Conservation (phyloP, 2,888 invertebrate genomes). For the Eupithecia tripunctaria region DNA sequence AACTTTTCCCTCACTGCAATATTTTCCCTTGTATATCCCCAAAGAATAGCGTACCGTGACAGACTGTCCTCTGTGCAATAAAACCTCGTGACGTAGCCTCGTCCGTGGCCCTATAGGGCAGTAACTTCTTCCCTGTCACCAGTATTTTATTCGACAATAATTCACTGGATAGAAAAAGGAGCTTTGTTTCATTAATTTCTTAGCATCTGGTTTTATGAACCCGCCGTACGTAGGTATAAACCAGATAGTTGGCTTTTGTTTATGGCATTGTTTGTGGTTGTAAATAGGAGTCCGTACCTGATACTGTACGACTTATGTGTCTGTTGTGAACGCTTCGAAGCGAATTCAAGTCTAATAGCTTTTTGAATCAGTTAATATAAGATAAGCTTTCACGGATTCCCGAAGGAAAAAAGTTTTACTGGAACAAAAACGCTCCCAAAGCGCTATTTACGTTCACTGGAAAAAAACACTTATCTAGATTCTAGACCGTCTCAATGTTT, state of each 20-base stretch:
- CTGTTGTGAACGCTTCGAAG: slow-evolving; percentile 12
- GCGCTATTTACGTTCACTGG: slow-evolving; percentile 19
- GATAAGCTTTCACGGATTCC: slow-evolving; percentile 7
- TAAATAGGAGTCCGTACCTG: slow-evolving; percentile 16
- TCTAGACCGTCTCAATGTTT: not conserved
- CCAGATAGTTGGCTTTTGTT: slow-evolving; percentile 32
- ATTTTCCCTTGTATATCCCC: slow-evolving; percentile 63
- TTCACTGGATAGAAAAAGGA: slow-evolving; percentile 60
- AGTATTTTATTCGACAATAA: slow-evolving; percentile 75
- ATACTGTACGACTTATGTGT: slow-evolving; percentile 14
- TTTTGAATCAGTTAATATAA: slow-evolving; percentile 13
- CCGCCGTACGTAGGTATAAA: slow-evolving; percentile 35
- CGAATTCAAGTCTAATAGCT: slow-evolving; percentile 6
- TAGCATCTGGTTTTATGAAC: slow-evolving; percentile 53
- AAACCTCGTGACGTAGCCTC: slow-evolving; percentile 68
- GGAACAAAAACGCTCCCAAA: slow-evolving; percentile 12
- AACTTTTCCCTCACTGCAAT: slow-evolving; percentile 55
- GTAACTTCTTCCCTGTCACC: slow-evolving; percentile 75
- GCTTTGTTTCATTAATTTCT: slow-evolving; percentile 71
- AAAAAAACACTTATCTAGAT: too few species aligned
- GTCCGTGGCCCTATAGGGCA: slow-evolving; percentile 67
- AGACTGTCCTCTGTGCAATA: slow-evolving; percentile 70
- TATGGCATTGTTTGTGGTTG: slow-evolving; percentile 40
- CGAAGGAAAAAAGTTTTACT: slow-evolving; percentile 5
- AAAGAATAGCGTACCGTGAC: slow-evolving; percentile 62